Base-by-base conservation (phyloP, 1,140 invertebrate species). In the Drosophila bocqueti region DNA sequence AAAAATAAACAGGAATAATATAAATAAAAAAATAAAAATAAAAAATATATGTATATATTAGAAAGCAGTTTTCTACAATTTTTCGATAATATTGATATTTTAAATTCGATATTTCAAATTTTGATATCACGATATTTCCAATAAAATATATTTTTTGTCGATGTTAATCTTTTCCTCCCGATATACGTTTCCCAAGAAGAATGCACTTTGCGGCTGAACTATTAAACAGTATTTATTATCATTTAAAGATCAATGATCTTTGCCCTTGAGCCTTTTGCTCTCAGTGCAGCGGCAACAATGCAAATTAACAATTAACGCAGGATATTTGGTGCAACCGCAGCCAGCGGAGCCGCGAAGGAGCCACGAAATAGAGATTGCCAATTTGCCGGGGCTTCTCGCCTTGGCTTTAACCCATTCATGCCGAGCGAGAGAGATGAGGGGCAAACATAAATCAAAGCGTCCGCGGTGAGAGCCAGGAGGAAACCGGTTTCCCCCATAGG, bases 221-320 rank as follows among this genome's bases (percentile, higher is more conserved):
- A 26, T 49, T 26, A 26, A 11, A 31, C 16, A 31, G 18, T 50
- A 11, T 50, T 31, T 11, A 43, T 42, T 18, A 45, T 34, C 13
- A 9, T 11, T 16, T 9, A 10, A 31, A 60, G n/a, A 61, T 47
- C 18, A 46, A 34, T 16, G 10, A 31, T 9, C 40, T 29, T 16
- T 29, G 49, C 4, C 10, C 16, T 31, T n/a, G 21, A 36, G 16
- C 2, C 15, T 55, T 16, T 68, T 65, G 49, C 18, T 43, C 7
- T 15, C 63, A 68, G 63, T 49, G 67, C 29, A 50, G 46, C 49
- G 36, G 46, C 66, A 50, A 52, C 69, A 73, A 60, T 26, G 69
- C 59, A 76, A 71, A 80, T 79, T 65, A 72, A 77, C 76, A 84
- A 84, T 84, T 83, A 83, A 64, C 66, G 52, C 65, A 72, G 81